Evolutionary conservation across 2,113 vertebrate genomes (phyloP), one percentile per base, ranked within the genome.

Genomic region (Illadopsis cleaveri): DNA sequence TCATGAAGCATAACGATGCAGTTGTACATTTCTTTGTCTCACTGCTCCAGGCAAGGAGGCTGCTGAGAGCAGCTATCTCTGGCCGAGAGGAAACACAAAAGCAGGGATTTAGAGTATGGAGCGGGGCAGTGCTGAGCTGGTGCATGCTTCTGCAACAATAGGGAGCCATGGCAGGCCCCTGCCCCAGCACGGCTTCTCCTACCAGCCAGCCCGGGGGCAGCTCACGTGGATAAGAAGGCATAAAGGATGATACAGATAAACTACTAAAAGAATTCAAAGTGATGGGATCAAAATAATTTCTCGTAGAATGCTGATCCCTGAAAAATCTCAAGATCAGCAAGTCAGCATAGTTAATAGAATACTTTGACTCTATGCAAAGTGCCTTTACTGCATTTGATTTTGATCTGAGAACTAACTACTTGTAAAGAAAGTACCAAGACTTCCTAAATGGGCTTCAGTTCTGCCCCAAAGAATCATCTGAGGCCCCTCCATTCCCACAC

Each of bases 41-140:
- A 3, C 30, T 33, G 79, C 35, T 20, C 62, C 83, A 42, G 45
- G 95, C 94, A 95, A 96, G 95, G 90, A 96, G 93, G 88, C 87
- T 61, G 89, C 90, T 85, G 95, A 69, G 69, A 78, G 87, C 96
- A 65, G 91, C 93, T 93, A 25, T 83, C 93, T 90, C 81, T 79
- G 94, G 78, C 90, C 27, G 14, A 1, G 33, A 53, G 71, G 90
- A 31, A 86, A 93, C 75, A 96, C 97, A 97, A 96, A 97, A 90
- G 95, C 80, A 0, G 82, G 96, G 96, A 97, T 97, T 97, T 97
- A 82, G 89, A 94, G 76, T 38, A 53, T 2, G 9, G 58, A 75
- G 82, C 24, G 1, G 54, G 89, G 96, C 94, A 90, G 72, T 86
- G 97, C 97, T 96, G 95, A 96, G 94, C 91, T 97, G 80, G 86